phyloP scores from a whole-genome alignment of 2,113 vertebrate species.

The Dolichotis patagonum region DNA sequence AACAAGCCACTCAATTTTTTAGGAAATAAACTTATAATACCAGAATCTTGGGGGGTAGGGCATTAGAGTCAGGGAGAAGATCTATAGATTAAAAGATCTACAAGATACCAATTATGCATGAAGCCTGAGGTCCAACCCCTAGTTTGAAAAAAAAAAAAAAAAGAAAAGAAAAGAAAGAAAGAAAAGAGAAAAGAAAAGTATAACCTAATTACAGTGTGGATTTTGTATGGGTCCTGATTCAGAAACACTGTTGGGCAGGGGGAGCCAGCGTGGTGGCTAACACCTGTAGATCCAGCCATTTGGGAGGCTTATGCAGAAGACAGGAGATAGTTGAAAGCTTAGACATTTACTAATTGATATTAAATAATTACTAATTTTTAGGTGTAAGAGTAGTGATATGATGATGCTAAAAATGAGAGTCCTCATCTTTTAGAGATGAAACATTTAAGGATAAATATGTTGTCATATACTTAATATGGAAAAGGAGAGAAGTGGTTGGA shows the following conservation, averaged over 20 bases:
- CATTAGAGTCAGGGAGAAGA: not conserved
- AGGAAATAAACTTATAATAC: not conserved
- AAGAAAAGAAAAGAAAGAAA: not conserved
- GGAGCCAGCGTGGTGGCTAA: not conserved
- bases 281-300: not conserved
- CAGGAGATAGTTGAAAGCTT: not conserved
- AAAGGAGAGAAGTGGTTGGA: not conserved
- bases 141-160: not conserved
- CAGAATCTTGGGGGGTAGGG: not conserved
- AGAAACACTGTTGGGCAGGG: not conserved
- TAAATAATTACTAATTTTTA: slow-evolving; percentile 45
- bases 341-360: not conserved
- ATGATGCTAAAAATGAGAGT: slow-evolving; percentile 25
- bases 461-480: not conserved
- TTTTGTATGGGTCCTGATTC: slow-evolving; percentile 28
- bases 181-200: not conserved
- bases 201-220: not conserved
- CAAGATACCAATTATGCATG: not conserved
- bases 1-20: not conserved
- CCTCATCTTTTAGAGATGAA: slow-evolving; percentile 25
- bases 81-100: not conserved
- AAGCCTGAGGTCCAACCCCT: not conserved
- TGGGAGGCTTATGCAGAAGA: not conserved
- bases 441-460: slow-evolving; percentile 30
- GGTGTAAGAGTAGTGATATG: not conserved